Evolutionary conservation across 37 sponge, comb jelly and placozoan genomes (phyloP).

Genomic region (Halisarca cf. caerulea): DNA sequence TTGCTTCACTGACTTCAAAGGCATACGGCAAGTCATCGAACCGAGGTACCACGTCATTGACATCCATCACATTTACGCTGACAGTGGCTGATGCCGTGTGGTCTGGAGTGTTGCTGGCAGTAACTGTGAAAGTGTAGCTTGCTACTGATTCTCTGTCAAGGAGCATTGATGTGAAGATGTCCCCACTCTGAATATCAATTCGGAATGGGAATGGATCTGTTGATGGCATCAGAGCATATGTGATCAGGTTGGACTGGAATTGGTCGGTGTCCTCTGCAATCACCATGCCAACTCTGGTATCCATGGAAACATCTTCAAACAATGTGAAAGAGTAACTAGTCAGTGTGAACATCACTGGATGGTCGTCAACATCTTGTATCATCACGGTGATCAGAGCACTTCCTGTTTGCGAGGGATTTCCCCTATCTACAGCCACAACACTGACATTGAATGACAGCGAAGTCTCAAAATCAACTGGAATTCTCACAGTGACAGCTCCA

Average conservation of each 20-base stretch:
- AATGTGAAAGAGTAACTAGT: constrained; percentile 17
- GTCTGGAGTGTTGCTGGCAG: constrained; percentile 41
- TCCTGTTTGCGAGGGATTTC: constrained; percentile 25
- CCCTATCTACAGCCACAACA: constrained; percentile 57
- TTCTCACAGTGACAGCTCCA: constrained; percentile 29
- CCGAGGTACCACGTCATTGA: constrained; percentile 70
- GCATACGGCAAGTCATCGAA: constrained; percentile 37
- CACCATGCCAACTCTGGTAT: constrained; percentile 13
- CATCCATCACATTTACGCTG: constrained; percentile 29
- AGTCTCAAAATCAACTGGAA: constrained; percentile 51
- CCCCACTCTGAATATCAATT: constrained; percentile 49
- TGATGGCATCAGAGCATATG: constrained; percentile 26
- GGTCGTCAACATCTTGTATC: constrained; percentile 34
- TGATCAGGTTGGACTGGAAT: constrained; percentile 39
- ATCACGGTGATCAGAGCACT: constrained; percentile 14
- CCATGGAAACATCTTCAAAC: constrained; percentile 37
- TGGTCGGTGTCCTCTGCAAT: constrained; percentile 46
- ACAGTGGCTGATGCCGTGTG: constrained; percentile 33
- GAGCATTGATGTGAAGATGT: background rate
- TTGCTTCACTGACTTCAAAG: background rate
- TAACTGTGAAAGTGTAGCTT: constrained; percentile 26
- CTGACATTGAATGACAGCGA: background rate
- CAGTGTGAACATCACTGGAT: constrained; percentile 43
- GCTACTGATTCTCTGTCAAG: constrained; percentile 53
- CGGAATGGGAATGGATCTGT: constrained; percentile 42